phyloP scores from a whole-genome alignment of 1,140 invertebrate genomes.

The Littorina saxatilis region DNA sequence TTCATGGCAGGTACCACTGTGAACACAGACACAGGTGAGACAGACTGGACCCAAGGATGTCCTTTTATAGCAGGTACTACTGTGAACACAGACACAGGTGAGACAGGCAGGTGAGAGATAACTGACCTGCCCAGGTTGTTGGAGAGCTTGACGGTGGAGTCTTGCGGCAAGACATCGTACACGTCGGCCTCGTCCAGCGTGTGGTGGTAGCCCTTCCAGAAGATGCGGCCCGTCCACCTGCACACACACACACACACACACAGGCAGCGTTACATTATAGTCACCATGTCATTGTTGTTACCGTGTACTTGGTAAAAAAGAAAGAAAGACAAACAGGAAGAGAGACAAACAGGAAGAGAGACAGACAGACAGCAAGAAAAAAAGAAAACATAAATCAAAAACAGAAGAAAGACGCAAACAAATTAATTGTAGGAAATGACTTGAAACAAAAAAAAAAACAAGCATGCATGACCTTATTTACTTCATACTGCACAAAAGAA shows the following conservation, averaged over 20 bases:
- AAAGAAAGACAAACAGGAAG: conserved; percentile 7
- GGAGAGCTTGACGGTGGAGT: conserved; percentile 57
- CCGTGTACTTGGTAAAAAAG: not conserved
- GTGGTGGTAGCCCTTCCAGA: conserved; percentile 58
- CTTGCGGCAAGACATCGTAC: conserved; percentile 61
- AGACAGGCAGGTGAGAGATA: not conserved
- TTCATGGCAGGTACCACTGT: too few species aligned
- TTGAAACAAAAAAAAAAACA: not conserved
- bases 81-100: not conserved
- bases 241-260: too few species aligned
- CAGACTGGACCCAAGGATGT: too few species aligned
- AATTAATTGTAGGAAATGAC: not conserved
- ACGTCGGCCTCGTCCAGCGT: conserved; percentile 58
- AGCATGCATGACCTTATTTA: too few species aligned
- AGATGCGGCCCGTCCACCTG: conserved; percentile 58
- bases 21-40: too few species aligned
- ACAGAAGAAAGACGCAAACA: not conserved
- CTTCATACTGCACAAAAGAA: too few species aligned
- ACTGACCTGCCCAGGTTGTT: conserved; percentile 56
- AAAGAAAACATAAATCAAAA: not conserved
- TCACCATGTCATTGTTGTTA: not conserved
- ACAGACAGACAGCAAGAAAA: not conserved
- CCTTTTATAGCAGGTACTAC: too few species aligned
- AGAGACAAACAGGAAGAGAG: not conserved
- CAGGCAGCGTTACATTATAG: not conserved